Evolutionary conservation across 2,113 vertebrate species (phyloP).

Genomic region (Chloebia gouldiae): DNA sequence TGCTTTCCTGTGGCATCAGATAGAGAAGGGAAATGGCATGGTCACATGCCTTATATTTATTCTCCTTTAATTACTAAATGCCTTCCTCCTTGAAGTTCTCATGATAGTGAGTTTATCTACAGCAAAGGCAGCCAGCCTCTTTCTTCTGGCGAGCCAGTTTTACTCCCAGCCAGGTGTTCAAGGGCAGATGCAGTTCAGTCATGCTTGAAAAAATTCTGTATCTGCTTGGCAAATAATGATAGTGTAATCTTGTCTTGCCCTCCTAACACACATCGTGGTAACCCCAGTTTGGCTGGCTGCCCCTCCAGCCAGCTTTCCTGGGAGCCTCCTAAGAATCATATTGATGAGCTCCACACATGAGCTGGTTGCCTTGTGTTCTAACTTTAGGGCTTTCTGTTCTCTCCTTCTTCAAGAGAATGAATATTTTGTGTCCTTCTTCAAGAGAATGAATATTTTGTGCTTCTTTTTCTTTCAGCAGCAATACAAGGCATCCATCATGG

Average conservation of each 20-base stretch:
- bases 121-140: background rate
- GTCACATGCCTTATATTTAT: background rate
- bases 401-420: background rate
- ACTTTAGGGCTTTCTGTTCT: background rate
- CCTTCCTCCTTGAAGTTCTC: slow-evolving; percentile 2
- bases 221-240: background rate
- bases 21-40: background rate
- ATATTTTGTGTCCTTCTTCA: background rate
- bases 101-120: background rate
- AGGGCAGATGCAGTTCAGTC: background rate
- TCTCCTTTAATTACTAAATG: background rate
- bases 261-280: background rate
- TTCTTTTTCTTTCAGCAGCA: background rate
- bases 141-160: background rate
- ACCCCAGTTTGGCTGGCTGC: background rate
- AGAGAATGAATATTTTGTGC: background rate
- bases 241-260: background rate
- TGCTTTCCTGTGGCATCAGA: background rate
- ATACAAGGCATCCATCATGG: background rate
- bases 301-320: background rate
- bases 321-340: background rate
- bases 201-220: background rate
- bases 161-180: slow-evolving; percentile 14
- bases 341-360: background rate
- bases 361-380: background rate